A percentile compares a stretch with the other conserved stretches of the same genome.
phyloP scores from a whole-genome alignment of 1,140 invertebrate species.

The Ostrea denselamellosa region DNA sequence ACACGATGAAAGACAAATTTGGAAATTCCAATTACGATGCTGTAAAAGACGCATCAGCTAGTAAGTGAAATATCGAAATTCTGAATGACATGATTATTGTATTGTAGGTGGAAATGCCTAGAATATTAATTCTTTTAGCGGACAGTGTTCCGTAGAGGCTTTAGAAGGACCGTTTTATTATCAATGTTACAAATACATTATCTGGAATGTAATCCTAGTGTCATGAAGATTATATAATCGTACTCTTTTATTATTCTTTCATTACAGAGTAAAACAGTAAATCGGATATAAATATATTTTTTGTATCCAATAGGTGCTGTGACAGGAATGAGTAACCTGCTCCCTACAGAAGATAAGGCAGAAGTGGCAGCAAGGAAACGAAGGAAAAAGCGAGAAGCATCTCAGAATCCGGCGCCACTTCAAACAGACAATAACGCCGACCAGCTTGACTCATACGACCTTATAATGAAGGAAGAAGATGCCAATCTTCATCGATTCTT shows the following conservation, averaged over 20 bases:
- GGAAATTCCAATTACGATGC: constrained; percentile 57
- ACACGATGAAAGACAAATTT: constrained; percentile 59
- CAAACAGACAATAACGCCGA: not conserved
- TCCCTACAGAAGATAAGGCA: constrained; percentile 50
- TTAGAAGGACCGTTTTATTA: no score
- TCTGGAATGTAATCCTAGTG: not conserved
- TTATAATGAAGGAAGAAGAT: constrained; percentile 37
- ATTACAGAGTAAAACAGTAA: no score
- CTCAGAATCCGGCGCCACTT: not conserved
- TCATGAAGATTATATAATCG: not conserved
- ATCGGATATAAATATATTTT: no score
- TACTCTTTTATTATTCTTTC: not conserved
- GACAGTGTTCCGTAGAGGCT: no score
- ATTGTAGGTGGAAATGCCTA: no score
- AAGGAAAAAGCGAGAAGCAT: constrained; percentile 29
- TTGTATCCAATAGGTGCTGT: constrained; percentile 55
- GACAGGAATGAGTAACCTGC: constrained; percentile 59
- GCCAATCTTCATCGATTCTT: constrained; percentile 8
- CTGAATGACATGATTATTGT: not conserved
- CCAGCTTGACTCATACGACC: constrained; percentile 5
- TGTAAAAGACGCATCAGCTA: constrained; percentile 60
- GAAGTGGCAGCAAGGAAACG: constrained; percentile 29
- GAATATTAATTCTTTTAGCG: no score
- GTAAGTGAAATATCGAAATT: constrained; percentile 51
- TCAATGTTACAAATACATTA: no score